Conservation (phyloP, 1,140 invertebrate species). For the Brachionus paranguensis region DNA sequence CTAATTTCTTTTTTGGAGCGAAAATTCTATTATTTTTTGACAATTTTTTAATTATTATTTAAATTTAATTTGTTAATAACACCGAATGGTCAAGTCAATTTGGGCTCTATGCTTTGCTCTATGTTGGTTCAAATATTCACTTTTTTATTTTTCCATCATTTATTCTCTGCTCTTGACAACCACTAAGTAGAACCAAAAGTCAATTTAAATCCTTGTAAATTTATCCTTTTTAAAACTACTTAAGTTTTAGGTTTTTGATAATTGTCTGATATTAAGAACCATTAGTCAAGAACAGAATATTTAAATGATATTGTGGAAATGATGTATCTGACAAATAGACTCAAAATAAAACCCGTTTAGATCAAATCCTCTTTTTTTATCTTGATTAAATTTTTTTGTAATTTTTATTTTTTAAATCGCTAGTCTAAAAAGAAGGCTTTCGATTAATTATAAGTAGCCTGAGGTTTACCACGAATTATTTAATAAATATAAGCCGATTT, state of each 20-base stretch:
- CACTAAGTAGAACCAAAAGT: background rate
- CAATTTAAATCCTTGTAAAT: background rate
- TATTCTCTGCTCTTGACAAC: background rate
- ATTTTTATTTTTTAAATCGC: background rate
- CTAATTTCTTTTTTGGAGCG: conserved; percentile 1
- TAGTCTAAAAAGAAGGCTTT: too few relatives aligned
- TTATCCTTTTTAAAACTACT: background rate
- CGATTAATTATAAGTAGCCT: too few relatives aligned
- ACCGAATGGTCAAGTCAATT: conserved; percentile 22
- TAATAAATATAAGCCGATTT: too few relatives aligned
- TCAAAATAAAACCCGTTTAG: background rate
- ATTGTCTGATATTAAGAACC: too few relatives aligned
- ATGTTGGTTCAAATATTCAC: background rate
- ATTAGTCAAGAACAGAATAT: background rate
- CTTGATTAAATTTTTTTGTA: background rate
- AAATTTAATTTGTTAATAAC: conserved; percentile 12
- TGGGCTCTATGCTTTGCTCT: background rate
- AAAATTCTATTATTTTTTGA: conserved; percentile 11
- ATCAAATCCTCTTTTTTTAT: background rate
- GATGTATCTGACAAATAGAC: background rate
- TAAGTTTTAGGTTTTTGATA: background rate
- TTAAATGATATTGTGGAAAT: background rate
- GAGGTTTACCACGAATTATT: too few relatives aligned
- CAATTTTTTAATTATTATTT: conserved; percentile 37
- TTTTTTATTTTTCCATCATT: background rate